Base-by-base conservation (phyloP, 2,888 invertebrate species). In the Aquatica leii region DNA sequence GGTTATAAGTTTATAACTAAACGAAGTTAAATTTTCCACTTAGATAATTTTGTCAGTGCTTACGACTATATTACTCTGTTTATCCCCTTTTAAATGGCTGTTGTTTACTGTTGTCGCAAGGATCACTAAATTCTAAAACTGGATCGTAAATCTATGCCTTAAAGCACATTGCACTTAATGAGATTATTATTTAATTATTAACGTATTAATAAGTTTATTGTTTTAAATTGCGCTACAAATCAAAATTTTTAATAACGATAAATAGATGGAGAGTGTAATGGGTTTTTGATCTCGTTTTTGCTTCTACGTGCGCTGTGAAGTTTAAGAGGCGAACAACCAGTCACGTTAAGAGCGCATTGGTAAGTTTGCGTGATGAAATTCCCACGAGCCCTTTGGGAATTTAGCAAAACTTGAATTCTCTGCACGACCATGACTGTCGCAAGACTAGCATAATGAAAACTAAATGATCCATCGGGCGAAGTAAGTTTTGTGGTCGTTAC, bases 311-410 rank as follows among this genome's bases (percentile, higher is more conserved):
- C n/a, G n/a, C n/a, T 24, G 6, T 24, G 2, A 24, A 4, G 2
- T 24, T 24, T 24, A 24, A 24, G 24, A 24, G 6, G 24, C 24
- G 6, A 24, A 24, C 2, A 24, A 24, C 24, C 24, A 24, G 24
- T 24, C 24, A 24, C 24, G 24, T 24, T 24, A 24, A 24, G 62
- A 53, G 57, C 56, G 62, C 59, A 67, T 57, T 59, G 58, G 56
- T 56, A 60, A 67, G 59, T 58, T 63, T 41, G 56, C 65, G 65
- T 68, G 68, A 65, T 68, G 68, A 68, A 66, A 66, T 66, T 66
- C 66, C 57, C 63, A 68, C 62, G 63, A 61, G 58, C 61, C 58
- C 54, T 48, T 57, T 18, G 65, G 65, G 68, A 68, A 56, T 66
- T 53, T 37, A 40, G 41, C 14, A 54, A 48, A 67, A 55, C 63